Evolutionary conservation across 2,888 invertebrate species (phyloP).

Genomic region (Orthosia gracilis): DNA sequence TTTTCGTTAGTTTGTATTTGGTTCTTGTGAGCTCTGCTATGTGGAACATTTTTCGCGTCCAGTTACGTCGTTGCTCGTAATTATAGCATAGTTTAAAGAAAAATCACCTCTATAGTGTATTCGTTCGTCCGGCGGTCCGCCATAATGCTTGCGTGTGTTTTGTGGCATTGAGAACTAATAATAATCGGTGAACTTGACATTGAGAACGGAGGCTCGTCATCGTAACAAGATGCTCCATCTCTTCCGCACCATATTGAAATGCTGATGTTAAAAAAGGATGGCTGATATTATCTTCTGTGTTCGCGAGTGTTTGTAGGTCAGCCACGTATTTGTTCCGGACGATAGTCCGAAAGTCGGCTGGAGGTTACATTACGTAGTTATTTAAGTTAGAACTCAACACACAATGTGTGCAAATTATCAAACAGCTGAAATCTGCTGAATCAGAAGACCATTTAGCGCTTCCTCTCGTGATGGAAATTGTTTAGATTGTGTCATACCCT

Average conservation of each 20-base stretch:
- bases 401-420: constrained; percentile 73
- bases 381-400: constrained; percentile 80
- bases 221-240: constrained; percentile 85
- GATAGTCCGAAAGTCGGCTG: constrained; percentile 90
- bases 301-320: constrained; percentile 90
- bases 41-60: constrained; percentile 41
- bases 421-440: constrained; percentile 64
- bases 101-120: constrained; percentile 69
- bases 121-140: constrained; percentile 77
- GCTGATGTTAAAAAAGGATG: constrained; percentile 81
- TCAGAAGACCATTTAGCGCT: constrained; percentile 65
- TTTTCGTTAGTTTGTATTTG: constrained; percentile 26
- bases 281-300: constrained; percentile 83
- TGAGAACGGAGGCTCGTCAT: constrained; percentile 91
- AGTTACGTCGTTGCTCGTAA: constrained; percentile 55
- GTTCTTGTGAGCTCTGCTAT: constrained; percentile 28
- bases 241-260: constrained; percentile 76
- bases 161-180: constrained; percentile 91
- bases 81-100: constrained; percentile 63
- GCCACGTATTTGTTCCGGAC: constrained; percentile 90
- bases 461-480: constrained; percentile 56
- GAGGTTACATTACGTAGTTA: constrained; percentile 88
- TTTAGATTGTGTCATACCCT: constrained; percentile 57
- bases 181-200: constrained; percentile 91
- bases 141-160: constrained; percentile 87